phyloP scores from a whole-genome alignment of 2,113 vertebrate species.

The Aldabrachelys gigantea region DNA sequence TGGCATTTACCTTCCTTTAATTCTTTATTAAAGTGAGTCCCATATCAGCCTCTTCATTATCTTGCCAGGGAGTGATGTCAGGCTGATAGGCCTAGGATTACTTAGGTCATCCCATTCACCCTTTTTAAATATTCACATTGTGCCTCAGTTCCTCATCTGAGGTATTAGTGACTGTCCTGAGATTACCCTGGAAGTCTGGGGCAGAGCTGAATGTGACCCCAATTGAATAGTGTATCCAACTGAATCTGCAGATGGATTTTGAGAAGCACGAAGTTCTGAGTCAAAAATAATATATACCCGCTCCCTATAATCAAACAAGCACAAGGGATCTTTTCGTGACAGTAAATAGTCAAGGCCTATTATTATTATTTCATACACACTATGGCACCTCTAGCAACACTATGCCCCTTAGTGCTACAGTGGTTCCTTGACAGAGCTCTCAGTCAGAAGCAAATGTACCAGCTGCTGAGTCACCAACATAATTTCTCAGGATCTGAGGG shows the following conservation, averaged over 20 bases:
- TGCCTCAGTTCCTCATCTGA: too few relatives aligned
- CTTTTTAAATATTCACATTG: neutral
- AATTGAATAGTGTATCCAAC: neutral
- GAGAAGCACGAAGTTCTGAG: neutral
- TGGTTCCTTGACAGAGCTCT: neutral
- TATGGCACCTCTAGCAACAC: neutral
- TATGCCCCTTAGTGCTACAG: neutral
- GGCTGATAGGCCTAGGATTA: neutral
- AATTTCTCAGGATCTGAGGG: slow-evolving; percentile 38
- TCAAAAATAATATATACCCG: neutral
- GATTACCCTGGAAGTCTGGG: neutral
- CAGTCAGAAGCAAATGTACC: neutral
- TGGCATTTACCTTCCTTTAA: neutral
- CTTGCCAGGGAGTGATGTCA: neutral
- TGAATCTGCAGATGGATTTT: neutral
- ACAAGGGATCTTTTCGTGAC: neutral
- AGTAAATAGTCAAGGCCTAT: rapidly evolving
- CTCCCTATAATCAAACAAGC: neutral
- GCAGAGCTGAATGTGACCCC: neutral
- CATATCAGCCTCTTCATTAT: neutral
- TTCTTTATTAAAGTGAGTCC: neutral
- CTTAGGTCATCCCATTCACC: neutral
- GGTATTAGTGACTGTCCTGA: neutral
- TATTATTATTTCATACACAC: neutral
- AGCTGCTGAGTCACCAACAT: neutral